These are phyloP conservation scores for Mylabris phalerata DNA, from an alignment of 1,140 invertebrate species.

Conservation along the genomic window DNA sequence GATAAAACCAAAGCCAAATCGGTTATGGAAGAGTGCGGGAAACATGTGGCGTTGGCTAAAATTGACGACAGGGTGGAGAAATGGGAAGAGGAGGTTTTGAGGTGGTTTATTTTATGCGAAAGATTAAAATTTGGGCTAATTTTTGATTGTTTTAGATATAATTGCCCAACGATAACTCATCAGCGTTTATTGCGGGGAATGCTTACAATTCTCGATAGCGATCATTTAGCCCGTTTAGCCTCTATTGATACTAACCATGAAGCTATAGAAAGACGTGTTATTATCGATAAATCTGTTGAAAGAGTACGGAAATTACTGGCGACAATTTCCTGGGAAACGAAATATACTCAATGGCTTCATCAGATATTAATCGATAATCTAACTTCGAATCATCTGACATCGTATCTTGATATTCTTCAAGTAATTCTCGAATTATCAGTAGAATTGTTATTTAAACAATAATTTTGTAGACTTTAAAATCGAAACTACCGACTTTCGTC, in stretches of 20 bases:
- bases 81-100: constrained; percentile 54
- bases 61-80: constrained; percentile 54
- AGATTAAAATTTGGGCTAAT: too few relatives aligned
- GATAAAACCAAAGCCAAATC: constrained; percentile 56
- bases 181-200: constrained; percentile 60
- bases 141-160: constrained; percentile 47
- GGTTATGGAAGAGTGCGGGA: constrained; percentile 68
- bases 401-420: constrained; percentile 73
- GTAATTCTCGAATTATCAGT: constrained; percentile 28
- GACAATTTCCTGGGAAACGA: constrained; percentile 60
- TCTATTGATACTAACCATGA: constrained; percentile 51
- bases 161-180: constrained; percentile 58
- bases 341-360: constrained; percentile 74
- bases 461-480: constrained; percentile 56
- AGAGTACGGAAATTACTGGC: constrained; percentile 61
- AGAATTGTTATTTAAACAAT: background rate
- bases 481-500: constrained; percentile 69
- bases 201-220: constrained; percentile 61
- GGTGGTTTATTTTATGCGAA: too few relatives aligned
- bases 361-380: constrained; percentile 63
- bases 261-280: constrained; percentile 58
- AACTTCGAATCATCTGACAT: constrained; percentile 58
- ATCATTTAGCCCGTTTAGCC: constrained; percentile 61
- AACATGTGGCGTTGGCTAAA: constrained; percentile 54
- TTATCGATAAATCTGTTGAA: constrained; percentile 64